phyloP scores from a whole-genome alignment of 2,888 invertebrate species.

The Megastigmus dorsalis region DNA sequence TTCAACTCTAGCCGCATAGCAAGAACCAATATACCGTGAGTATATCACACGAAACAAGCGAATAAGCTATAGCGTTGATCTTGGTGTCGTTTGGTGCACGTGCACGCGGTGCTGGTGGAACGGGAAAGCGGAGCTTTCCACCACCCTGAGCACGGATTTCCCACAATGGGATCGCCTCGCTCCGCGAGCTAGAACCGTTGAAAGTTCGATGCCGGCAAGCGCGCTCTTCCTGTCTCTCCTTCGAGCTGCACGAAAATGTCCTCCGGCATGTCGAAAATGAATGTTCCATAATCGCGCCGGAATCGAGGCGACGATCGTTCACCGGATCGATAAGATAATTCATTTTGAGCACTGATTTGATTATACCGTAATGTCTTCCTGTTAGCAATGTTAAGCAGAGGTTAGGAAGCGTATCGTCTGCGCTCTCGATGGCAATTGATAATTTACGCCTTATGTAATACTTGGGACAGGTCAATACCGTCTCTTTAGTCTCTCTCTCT shows the following conservation, averaged over 20 bases:
- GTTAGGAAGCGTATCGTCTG: conserved; percentile 1
- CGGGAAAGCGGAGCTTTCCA: too few relatives aligned
- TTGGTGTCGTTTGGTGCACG: too few relatives aligned
- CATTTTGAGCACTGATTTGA: too few relatives aligned
- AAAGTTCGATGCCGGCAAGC: conserved; percentile 60
- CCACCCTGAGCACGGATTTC: too few relatives aligned
- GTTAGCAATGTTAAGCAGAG: conserved; percentile 4
- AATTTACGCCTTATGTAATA: conserved; percentile 70
- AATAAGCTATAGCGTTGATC: too few relatives aligned
- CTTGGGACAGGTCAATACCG: conserved; percentile 69
- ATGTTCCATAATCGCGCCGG: background rate
- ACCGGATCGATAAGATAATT: background rate
- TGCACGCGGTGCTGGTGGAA: too few relatives aligned
- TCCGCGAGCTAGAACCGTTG: background rate
- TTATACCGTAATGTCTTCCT: conserved; percentile 8
- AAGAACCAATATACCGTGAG: background rate
- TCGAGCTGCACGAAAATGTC: conserved; percentile 60
- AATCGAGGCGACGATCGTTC: background rate
- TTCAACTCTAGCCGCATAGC: conserved; percentile 1
- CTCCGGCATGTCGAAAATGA: conserved; percentile 59
- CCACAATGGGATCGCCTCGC: too few relatives aligned
- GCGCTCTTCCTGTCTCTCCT: conserved; percentile 37
- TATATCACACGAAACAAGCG: too few relatives aligned
- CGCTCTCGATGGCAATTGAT: conserved; percentile 33
- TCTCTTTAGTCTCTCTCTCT: conserved; percentile 53